Percentiles rank a stretch among this genome's conserved stretches.
phyloP scores from a whole-genome alignment of 1,140 invertebrate genomes.

The Leptopilina clavipes region DNA sequence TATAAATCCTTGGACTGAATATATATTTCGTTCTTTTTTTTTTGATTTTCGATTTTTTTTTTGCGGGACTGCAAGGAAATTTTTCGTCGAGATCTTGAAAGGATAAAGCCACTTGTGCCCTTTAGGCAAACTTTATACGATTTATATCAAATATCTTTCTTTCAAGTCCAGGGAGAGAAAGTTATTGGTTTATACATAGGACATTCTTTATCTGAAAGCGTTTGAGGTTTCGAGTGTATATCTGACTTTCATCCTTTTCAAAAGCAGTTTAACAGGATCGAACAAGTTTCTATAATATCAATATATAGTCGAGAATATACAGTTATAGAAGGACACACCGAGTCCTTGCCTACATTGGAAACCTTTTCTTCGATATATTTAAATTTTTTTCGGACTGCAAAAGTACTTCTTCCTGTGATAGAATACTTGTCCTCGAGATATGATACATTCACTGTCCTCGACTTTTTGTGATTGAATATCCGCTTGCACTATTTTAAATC shows the following conservation, averaged over 20 bases:
- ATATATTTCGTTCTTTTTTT: too few relatives aligned
- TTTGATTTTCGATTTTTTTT: neutral
- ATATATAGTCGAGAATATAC: neutral
- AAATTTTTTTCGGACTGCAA: neutral
- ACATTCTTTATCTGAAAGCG: slow-evolving; percentile 5
- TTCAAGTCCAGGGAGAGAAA: slow-evolving; percentile 8
- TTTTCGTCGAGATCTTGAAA: neutral
- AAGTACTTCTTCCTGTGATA: neutral
- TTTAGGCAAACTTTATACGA: neutral
- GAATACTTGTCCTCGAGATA: neutral
- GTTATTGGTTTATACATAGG: slow-evolving; percentile 10
- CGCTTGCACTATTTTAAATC: neutral
- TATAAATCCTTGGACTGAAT: neutral
- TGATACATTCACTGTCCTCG: neutral
- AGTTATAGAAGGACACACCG: neutral
- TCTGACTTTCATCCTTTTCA: slow-evolving; percentile 5
- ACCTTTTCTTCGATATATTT: neutral
- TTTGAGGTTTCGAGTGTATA: slow-evolving; percentile 1
- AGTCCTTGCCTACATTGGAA: slow-evolving; percentile 1
- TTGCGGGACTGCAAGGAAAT: neutral
- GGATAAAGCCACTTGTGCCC: neutral
- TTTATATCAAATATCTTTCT: slow-evolving; percentile 3
- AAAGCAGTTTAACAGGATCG: slow-evolving; percentile 5
- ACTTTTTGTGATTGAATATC: slow-evolving; percentile 12
- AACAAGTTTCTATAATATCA: slow-evolving; percentile 5